A percentile compares a stretch with the other conserved stretches of the same genome.
Conservation (phyloP, 1,140 invertebrate species). For the Latrodectus geometricus region DNA sequence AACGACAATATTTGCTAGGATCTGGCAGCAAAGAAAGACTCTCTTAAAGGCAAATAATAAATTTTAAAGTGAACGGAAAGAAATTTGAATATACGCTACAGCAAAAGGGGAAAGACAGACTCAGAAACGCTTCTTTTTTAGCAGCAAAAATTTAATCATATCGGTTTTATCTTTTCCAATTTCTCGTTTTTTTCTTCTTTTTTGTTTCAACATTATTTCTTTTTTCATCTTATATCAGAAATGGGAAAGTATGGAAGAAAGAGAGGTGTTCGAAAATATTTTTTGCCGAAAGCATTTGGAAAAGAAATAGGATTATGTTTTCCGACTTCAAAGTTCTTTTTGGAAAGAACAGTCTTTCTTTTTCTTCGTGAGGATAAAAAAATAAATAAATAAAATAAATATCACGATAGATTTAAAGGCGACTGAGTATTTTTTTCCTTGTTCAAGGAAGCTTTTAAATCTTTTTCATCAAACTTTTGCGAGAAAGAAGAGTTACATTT, state of each 20-base stretch:
- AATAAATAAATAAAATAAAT: background rate
- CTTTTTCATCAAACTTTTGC: conserved; percentile 9
- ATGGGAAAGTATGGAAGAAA: conserved; percentile 12
- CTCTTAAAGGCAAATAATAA: conserved; percentile 15
- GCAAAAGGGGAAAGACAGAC: no score
- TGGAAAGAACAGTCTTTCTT: background rate
- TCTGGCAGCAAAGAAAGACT: conserved; percentile 26
- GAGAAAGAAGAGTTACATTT: background rate
- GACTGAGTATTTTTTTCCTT: conserved; percentile 1
- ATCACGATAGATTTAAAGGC: conserved; percentile 20
- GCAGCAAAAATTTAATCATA: no score
- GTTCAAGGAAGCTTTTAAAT: conserved; percentile 30
- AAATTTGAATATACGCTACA: conserved; percentile 29
- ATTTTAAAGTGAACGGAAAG: conserved; percentile 31
- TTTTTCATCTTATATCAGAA: conserved; percentile 6
- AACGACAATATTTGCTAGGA: conserved; percentile 20
- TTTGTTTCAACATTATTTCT: background rate
- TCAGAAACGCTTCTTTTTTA: no score
- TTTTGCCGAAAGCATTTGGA: conserved; percentile 18
- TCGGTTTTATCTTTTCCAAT: background rate
- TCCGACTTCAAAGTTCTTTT: conserved; percentile 38
- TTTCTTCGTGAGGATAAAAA: background rate
- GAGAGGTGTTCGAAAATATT: conserved; percentile 31
- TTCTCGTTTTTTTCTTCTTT: conserved; percentile 26
- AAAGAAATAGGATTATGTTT: conserved; percentile 42